Percentiles rank a stretch among this genome's conserved stretches.
Evolutionary conservation across 2,113 vertebrate species (phyloP).

Genomic region (Nothobranchius furzeri): DNA sequence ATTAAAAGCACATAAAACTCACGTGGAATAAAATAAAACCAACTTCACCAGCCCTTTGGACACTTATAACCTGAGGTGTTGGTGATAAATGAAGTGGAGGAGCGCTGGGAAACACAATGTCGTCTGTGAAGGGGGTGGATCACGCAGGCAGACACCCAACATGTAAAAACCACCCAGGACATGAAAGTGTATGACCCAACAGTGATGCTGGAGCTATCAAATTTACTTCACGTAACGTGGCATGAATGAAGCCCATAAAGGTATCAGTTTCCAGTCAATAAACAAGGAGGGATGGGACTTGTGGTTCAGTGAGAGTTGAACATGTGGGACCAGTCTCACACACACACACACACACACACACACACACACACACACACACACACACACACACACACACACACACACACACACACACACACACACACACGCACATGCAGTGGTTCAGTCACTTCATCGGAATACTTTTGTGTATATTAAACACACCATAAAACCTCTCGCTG

Average conservation of each 20-base stretch:
- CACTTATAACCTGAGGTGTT: slow-evolving; percentile 37
- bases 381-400: not conserved
- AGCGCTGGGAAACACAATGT: slow-evolving; percentile 36
- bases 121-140: slow-evolving; percentile 26
- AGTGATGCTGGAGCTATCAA: slow-evolving; percentile 51
- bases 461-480: slow-evolving; percentile 46
- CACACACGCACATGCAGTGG: slow-evolving; percentile 1
- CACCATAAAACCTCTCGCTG: slow-evolving; percentile 3
- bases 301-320: slow-evolving; percentile 72
- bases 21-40: slow-evolving; percentile 63
- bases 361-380: too few relatives aligned
- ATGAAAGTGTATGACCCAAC: slow-evolving; percentile 38
- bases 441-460: slow-evolving; percentile 38
- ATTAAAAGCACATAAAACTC: slow-evolving; percentile 57
- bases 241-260: slow-evolving; percentile 76
- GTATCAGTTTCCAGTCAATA: slow-evolving; percentile 75
- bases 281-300: slow-evolving; percentile 60
- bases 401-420: not conserved
- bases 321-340: slow-evolving; percentile 56
- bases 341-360: too few relatives aligned
- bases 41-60: slow-evolving; percentile 44
- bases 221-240: slow-evolving; percentile 58
- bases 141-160: slow-evolving; percentile 35
- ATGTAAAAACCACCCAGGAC: slow-evolving; percentile 55
- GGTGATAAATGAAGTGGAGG: slow-evolving; percentile 39